Percentiles rank a stretch among this genome's conserved stretches.
Conservation (phyloP, 2,797 vertebrate genomes). For the Chromis chromis region DNA sequence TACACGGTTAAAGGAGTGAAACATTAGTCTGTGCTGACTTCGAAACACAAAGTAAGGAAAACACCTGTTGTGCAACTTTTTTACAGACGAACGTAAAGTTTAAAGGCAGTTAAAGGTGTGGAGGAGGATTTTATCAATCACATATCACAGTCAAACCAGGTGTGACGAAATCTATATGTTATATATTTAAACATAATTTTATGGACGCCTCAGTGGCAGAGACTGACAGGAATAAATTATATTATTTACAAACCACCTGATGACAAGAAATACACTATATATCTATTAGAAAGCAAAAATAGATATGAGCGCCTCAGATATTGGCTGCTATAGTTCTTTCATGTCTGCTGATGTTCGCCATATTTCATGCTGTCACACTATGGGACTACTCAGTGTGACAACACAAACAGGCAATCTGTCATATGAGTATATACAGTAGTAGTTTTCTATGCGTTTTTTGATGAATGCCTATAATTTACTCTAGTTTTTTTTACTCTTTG, state of each 20-base stretch:
- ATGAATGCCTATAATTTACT: neutral
- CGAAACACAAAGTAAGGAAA: conserved; percentile 48
- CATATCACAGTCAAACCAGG: conserved; percentile 70
- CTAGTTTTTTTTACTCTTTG: neutral
- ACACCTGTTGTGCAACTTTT: conserved; percentile 52
- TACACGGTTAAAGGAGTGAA: conserved; percentile 48
- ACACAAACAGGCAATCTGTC: conserved; percentile 18
- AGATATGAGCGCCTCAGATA: conserved; percentile 34
- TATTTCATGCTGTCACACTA: conserved; percentile 24
- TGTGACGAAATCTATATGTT: conserved; percentile 24
- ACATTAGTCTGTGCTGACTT: conserved; percentile 45
- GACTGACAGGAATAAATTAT: conserved; percentile 22
- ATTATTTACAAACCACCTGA: conserved; percentile 40
- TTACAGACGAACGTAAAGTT: conserved; percentile 66
- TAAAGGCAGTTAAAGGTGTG: conserved; percentile 74
- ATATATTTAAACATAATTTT: neutral
- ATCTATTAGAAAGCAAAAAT: conserved; percentile 34
- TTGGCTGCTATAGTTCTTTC: neutral
- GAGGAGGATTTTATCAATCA: conserved; percentile 61
- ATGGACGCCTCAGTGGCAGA: conserved; percentile 17
- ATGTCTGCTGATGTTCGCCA: neutral
- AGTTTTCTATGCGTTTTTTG: neutral
- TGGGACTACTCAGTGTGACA: conserved; percentile 8
- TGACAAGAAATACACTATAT: conserved; percentile 38
- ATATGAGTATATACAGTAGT: neutral